Evolutionary conservation across 2,797 vertebrate species (phyloP), one percentile per base, ranked within the genome.

Genomic region (Bryconaethiops microstoma): DNA sequence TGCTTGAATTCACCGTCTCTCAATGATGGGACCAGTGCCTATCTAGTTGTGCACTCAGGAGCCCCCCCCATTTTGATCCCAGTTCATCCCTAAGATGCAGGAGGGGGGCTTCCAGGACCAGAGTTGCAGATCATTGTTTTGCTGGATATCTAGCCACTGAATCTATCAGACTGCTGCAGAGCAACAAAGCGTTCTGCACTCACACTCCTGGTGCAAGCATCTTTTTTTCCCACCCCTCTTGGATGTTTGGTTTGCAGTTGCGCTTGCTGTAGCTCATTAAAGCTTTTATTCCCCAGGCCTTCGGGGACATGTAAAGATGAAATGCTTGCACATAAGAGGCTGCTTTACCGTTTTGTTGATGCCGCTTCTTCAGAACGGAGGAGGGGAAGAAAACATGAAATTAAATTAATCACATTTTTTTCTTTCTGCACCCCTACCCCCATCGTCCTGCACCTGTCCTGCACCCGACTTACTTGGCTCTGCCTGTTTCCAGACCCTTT

Each of bases 291-390:
- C 64, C 65, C 72, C 54, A 48, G 54, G 25, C 77, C 75, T 55
- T 59, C 60, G 7, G 52, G 65, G 83, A 69, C 73, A 62, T 39
- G 59, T 52, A 64, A 57, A 67, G 60, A 77, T 35, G 52, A 74
- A 79, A 62, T 75, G 65, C 42, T 21, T 63, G 1, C 67, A 76
- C 68, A 76, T 78, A 79, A 62, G 79, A 84, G 60, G 29, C 60
- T 57, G 21, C 65, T 84, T 74, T 84, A 52, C 77, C 50, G 48
- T 74, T 77, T 76, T 72, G 48, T 84, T 62, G 45, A 23, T 40
- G 10, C 52, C 54, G 82, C 35, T 59, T 9, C 35, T 42, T 2
- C 16, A 77, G 69, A 54, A 16, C 25, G 60, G 48, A 55, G 59
- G 48, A 40, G 50, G 21, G 10, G 13, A 67, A 40, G 48, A 17